A percentile compares a stretch with the other conserved stretches of the same genome.
These are phyloP conservation scores for Blera fallax DNA, from an alignment of 2,888 invertebrate species.

Conservation along the genomic window DNA sequence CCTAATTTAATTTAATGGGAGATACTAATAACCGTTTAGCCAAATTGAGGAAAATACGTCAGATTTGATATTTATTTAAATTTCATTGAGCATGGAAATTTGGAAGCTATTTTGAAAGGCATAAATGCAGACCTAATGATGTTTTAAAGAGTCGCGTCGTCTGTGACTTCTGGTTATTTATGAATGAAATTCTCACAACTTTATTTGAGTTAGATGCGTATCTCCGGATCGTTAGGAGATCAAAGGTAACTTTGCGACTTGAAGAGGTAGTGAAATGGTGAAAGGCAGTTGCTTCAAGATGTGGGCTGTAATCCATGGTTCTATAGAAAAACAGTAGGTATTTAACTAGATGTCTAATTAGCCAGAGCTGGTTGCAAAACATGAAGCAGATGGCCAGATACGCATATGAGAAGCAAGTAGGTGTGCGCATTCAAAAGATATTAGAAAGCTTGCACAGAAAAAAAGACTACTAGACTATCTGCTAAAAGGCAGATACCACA, in stretches of 20 bases:
- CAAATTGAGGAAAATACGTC: conserved; percentile 28
- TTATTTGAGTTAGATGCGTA: background rate
- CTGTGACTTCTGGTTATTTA: background rate
- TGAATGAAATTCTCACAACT: background rate
- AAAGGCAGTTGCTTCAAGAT: background rate
- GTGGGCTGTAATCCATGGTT: background rate
- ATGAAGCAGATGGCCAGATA: too few species aligned
- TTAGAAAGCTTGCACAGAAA: too few species aligned
- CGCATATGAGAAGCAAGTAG: too few species aligned
- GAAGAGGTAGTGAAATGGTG: background rate
- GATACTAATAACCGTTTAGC: conserved; percentile 55
- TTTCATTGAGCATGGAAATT: conserved; percentile 4
- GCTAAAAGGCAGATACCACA: too few species aligned
- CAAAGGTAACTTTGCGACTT: background rate
- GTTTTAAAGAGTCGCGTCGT: background rate
- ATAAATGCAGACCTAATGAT: background rate
- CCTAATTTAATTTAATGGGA: conserved; percentile 52
- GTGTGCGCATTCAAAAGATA: too few species aligned
- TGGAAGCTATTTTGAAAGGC: background rate
- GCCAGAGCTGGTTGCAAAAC: too few species aligned
- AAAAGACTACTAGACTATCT: too few species aligned
- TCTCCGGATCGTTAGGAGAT: background rate
- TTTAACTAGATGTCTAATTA: too few species aligned
- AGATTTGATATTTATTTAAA: conserved; percentile 44
- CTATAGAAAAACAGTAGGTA: too few species aligned